Conservation (phyloP, 2,797 vertebrate species). For the Morelia viridis region DNA sequence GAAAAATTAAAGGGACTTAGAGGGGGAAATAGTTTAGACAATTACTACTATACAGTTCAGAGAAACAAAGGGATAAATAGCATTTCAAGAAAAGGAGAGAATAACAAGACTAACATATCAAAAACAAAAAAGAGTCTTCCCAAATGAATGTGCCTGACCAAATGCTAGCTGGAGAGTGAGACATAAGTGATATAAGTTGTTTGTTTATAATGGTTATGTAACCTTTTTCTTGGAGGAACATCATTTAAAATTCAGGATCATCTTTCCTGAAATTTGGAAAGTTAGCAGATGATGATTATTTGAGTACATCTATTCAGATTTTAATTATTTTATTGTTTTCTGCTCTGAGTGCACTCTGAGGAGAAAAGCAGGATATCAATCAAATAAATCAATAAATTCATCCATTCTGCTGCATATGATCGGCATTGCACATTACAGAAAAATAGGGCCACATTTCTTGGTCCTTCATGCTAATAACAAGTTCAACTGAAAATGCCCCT, state of each 20-base stretch:
- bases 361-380: not conserved
- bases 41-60: too few species aligned
- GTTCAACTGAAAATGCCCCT: not conserved
- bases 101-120: too few species aligned
- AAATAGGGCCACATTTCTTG: not conserved
- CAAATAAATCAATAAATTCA: not conserved
- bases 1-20: too few species aligned
- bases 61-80: too few species aligned
- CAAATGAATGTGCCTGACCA: too few species aligned
- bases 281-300: not conserved
- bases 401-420: not conserved
- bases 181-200: not conserved
- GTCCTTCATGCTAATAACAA: slow-evolving; percentile 24
- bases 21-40: too few species aligned
- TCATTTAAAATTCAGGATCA: not conserved
- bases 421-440: not conserved
- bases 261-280: not conserved
- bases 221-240: too few species aligned
- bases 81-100: too few species aligned
- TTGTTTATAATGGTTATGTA: not conserved
- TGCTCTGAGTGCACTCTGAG: not conserved
- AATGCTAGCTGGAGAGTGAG: too few species aligned
- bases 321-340: not conserved
- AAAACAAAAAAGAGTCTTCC: too few species aligned
- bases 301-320: not conserved